These are phyloP conservation scores for Cataglyphis albicans DNA, from an alignment of 2,888 invertebrate genomes.

Conservation along the genomic window DNA sequence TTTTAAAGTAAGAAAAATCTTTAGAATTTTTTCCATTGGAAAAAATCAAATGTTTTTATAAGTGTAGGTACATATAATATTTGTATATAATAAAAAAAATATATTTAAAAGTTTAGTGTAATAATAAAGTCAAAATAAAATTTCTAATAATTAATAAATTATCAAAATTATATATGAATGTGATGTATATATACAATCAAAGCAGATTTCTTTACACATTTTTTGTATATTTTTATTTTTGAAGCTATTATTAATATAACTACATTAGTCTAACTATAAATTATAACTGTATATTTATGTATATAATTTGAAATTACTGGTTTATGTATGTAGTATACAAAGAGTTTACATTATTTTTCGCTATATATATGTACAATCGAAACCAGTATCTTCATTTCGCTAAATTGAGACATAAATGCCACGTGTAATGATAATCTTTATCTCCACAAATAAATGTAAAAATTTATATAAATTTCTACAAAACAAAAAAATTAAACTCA, in stretches of 20 bases:
- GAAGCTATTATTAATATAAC: neutral
- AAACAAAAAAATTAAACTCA: neutral
- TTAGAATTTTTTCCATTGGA: neutral
- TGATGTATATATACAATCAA: neutral
- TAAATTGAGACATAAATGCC: neutral
- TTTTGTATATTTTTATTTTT: slow-evolving; percentile 3
- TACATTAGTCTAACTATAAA: neutral
- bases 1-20: neutral
- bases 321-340: neutral
- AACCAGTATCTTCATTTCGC: neutral
- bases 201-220: neutral
- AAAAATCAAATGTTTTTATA: neutral
- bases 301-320: neutral
- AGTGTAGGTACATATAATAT: neutral
- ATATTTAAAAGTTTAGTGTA: neutral
- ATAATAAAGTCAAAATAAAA: neutral
- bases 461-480: slow-evolving; percentile 7
- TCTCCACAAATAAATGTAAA: slow-evolving; percentile 6
- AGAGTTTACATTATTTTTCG: slow-evolving; percentile 7
- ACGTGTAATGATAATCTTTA: neutral
- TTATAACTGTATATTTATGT: neutral
- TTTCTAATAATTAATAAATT: neutral
- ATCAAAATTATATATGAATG: neutral
- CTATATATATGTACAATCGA: slow-evolving; percentile 24
- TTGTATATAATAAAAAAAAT: slow-evolving; percentile 1